A percentile compares a stretch with the other conserved stretches of the same genome.
phyloP scores from a whole-genome alignment of 2,113 vertebrate species.

The Takifugu flavidus region DNA sequence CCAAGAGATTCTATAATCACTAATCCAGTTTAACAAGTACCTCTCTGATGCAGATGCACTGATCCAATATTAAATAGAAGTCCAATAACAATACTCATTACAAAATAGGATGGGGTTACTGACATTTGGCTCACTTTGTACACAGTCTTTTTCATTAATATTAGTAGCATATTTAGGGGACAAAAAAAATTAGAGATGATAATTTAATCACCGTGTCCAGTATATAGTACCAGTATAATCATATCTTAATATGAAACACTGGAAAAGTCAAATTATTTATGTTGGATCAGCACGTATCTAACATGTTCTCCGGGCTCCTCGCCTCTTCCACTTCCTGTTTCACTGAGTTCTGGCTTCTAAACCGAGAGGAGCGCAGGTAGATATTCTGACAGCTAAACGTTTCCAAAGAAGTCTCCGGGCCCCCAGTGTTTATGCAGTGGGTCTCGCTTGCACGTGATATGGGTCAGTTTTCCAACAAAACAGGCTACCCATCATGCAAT shows the following conservation, averaged over 20 bases:
- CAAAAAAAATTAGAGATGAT: too few species aligned
- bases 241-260: too few species aligned
- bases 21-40: slow-evolving; percentile 23
- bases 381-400: not conserved
- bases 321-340: slow-evolving; percentile 5
- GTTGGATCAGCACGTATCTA: too few species aligned
- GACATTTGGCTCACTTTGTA: too few species aligned
- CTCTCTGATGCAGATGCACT: slow-evolving; percentile 1
- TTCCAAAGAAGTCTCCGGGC: not conserved
- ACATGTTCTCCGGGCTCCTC: slow-evolving; percentile 8
- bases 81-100: too few species aligned
- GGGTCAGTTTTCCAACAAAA: slow-evolving; percentile 32
- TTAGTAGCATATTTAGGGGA: too few species aligned
- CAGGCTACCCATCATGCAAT: slow-evolving; percentile 44
- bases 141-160: too few species aligned
- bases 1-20: slow-evolving; percentile 23
- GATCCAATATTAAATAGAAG: too few species aligned
- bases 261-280: too few species aligned
- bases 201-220: too few species aligned
- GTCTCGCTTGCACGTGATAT: slow-evolving; percentile 20
- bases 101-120: too few species aligned
- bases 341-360: not conserved
- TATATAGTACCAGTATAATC: too few species aligned
- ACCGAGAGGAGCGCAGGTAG: not conserved
- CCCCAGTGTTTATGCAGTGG: slow-evolving; percentile 10